Conservation (phyloP, 2,797 vertebrate species). For the Hozukius guyotensis region DNA sequence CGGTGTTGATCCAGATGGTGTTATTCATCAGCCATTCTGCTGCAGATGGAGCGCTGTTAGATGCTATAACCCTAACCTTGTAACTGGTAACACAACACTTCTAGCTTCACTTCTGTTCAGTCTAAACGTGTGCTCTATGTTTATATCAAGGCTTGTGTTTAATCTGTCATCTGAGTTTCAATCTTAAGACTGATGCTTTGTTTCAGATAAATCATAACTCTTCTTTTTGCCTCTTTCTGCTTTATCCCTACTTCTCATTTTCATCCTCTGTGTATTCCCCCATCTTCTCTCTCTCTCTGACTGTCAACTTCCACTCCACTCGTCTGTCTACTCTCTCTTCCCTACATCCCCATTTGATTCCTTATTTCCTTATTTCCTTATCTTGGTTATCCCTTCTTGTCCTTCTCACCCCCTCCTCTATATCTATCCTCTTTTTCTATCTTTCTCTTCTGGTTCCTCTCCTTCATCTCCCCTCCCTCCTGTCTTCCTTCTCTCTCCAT, state of each 20-base stretch:
- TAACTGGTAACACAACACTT: constrained; percentile 7
- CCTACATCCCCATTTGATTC: background rate
- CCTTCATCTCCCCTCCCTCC: background rate
- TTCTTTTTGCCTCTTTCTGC: constrained; percentile 6
- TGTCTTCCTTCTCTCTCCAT: background rate
- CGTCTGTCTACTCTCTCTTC: background rate
- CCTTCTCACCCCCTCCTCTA: background rate
- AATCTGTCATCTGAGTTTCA: background rate
- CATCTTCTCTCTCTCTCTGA: background rate
- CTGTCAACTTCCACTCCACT: background rate
- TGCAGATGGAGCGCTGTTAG: constrained; percentile 42
- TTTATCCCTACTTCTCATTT: constrained; percentile 17
- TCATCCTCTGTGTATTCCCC: constrained; percentile 1
- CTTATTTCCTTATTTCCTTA: background rate
- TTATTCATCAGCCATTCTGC: constrained; percentile 54
- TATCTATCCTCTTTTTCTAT: background rate
- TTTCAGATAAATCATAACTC: constrained; percentile 8
- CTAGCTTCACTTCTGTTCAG: background rate
- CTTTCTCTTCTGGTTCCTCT: background rate
- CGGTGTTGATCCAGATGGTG: constrained; percentile 62
- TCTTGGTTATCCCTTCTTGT: constrained; percentile 4
- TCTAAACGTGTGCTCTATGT: background rate
- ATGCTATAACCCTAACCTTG: constrained; percentile 23
- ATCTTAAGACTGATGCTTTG: background rate
- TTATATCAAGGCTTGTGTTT: background rate